Percentiles rank a stretch among this genome's conserved stretches.
phyloP scores from a whole-genome alignment of 2,797 vertebrate genomes.

The Peromyscus melanophrys region DNA sequence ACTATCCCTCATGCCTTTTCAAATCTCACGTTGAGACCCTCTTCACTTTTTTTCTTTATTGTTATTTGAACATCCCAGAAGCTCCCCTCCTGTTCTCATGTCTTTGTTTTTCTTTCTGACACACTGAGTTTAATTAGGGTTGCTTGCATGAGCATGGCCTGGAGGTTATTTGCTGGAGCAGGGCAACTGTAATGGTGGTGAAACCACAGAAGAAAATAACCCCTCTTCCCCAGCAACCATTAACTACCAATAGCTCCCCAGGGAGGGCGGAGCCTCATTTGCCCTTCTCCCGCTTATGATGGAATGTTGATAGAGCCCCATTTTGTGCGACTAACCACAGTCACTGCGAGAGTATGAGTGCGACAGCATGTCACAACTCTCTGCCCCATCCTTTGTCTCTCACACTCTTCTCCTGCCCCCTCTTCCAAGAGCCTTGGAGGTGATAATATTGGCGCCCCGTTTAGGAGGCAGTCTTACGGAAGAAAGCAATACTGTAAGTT shows the following conservation, averaged over 20 bases:
- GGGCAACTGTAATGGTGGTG: not conserved
- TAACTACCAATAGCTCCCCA: no score
- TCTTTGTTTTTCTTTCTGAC: not conserved
- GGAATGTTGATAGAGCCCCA: not conserved
- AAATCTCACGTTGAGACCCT: not conserved
- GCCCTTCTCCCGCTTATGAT: not conserved
- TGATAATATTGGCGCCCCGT: not conserved
- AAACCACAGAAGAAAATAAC: not conserved
- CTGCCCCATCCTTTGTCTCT: not conserved
- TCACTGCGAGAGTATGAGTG: not conserved
- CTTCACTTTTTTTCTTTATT: not conserved
- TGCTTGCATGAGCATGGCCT: not conserved
- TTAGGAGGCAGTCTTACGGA: not conserved
- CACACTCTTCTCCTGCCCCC: not conserved
- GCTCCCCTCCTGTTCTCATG: not conserved
- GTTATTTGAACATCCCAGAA: not conserved
- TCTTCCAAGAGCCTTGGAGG: not conserved
- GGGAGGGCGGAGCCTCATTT: not conserved
- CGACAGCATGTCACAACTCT: not conserved
- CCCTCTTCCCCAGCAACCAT: not conserved
- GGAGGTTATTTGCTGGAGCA: not conserved
- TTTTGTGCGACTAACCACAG: not conserved
- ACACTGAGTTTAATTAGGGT: not conserved
- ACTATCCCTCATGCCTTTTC: slow-evolving; percentile 2
- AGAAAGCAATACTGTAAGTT: not conserved